These are phyloP conservation scores for Hymenochirus boettgeri DNA, from an alignment of 2,113 vertebrate genomes.

Conservation along the genomic window DNA sequence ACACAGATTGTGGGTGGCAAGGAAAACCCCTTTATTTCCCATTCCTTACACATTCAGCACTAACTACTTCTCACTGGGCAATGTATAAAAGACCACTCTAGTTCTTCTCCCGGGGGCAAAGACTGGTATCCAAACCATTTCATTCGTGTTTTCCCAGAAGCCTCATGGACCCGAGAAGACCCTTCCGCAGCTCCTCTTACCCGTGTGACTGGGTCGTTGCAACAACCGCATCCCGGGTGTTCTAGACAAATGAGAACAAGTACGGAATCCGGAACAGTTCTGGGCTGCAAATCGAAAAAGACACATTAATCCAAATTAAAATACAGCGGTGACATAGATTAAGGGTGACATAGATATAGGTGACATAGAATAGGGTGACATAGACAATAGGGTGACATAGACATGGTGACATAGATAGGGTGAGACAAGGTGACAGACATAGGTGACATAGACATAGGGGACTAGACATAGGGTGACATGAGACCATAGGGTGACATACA, in stretches of 20 bases:
- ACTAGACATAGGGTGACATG: too few relatives aligned
- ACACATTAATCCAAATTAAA: not conserved
- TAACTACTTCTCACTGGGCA: conserved; percentile 81
- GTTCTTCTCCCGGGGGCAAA: conserved; percentile 85
- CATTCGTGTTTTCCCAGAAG: conserved; percentile 57
- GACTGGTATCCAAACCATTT: conserved; percentile 78
- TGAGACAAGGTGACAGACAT: too few relatives aligned
- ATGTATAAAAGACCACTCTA: conserved; percentile 96
- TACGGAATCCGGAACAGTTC: conserved; percentile 93
- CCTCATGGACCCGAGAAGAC: conserved; percentile 88
- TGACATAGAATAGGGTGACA: too few relatives aligned
- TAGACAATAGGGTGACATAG: too few relatives aligned
- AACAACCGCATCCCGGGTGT: conserved; percentile 95
- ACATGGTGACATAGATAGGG: too few relatives aligned
- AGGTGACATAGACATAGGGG: too few relatives aligned
- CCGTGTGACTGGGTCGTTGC: conserved; percentile 90
- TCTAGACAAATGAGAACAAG: conserved; percentile 88
- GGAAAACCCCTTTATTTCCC: too few relatives aligned
- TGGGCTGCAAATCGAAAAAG: conserved; percentile 68
- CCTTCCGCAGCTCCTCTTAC: conserved; percentile 91
- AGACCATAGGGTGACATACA: too few relatives aligned
- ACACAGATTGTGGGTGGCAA: too few relatives aligned
- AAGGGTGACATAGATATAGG: too few relatives aligned
- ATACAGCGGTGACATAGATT: too few relatives aligned
- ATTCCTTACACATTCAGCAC: too few relatives aligned